Evolutionary conservation across 1,140 invertebrate species (phyloP), one percentile per base, ranked within the genome.

Genomic region (Odontomachus brunneus): DNA sequence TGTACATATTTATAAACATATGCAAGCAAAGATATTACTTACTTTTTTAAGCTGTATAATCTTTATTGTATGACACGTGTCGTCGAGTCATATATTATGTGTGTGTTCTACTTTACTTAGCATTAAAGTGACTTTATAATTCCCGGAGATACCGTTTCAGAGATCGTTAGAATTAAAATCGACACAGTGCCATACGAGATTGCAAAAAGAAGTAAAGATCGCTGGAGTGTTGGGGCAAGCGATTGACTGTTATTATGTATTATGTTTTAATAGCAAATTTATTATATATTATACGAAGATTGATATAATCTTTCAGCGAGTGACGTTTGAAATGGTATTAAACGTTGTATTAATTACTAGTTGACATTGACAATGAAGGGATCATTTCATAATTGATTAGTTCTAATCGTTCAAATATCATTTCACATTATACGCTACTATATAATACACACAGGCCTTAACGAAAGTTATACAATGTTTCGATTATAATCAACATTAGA

Each of bases 371-470:
- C n/a, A 38, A 72, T 26, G 57, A 87, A 86, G 63, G n/a, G 26
- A 75, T 29, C 29, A 12, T 57, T 78, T 66, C 17, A 57, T 53
- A 71, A 53, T n/a, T 49, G 73, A 80, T 85, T 87, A 88, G 66
- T 80, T 83, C 44, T 24, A 49, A 33, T 85, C 89, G 76, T 73
- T 75, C 11, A 12, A 44, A 19, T 24, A 80, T 44, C 12, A n/a
- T 75, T 59, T 69, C 55, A 38, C 60, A 48, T 55, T 17, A 17
- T 71, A 71, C 17, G 26, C 11, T 19, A 83, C 63, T 83, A 73
- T 66, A 86, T 33, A 5, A 5, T 33, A 33, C 5, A 33, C 29
- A 33, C 29, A 59, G 63, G 67, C 48, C 51, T 78, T 84, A 86
- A 76, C 33, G 59, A 60, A 87, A 76, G 65, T 59, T 74, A 63